A percentile compares a stretch with the other conserved stretches of the same genome.
These are phyloP conservation scores for Clarias laeviceps DNA, from an alignment of 2,797 vertebrate genomes.

Conservation along the genomic window DNA sequence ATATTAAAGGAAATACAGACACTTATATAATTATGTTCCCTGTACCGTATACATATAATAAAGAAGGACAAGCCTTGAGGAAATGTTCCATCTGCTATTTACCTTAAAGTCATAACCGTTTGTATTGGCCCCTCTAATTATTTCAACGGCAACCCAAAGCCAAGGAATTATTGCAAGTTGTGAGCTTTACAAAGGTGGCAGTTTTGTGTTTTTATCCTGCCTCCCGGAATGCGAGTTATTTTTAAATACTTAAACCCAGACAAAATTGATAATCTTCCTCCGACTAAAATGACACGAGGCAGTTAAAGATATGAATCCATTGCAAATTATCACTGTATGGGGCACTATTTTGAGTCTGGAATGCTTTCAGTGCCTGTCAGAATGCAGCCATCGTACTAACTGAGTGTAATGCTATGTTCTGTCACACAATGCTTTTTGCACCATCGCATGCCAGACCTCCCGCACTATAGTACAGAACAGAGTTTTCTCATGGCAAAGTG, in stretches of 20 bases:
- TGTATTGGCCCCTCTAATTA: neutral
- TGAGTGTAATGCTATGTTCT: conserved; percentile 74
- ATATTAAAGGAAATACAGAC: neutral
- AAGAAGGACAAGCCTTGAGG: neutral
- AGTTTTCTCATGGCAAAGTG: conserved; percentile 65
- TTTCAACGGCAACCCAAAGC: too few relatives aligned
- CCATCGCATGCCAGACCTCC: conserved; percentile 76
- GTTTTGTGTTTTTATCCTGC: conserved; percentile 9
- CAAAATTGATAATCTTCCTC: conserved; percentile 13
- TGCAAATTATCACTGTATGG: neutral
- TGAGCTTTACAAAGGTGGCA: neutral
- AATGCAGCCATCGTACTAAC: conserved; percentile 39
- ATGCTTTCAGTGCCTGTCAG: conserved; percentile 36
- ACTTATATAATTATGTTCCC: neutral
- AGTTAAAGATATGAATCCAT: conserved; percentile 26
- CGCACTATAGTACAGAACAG: conserved; percentile 72
- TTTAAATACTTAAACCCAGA: neutral
- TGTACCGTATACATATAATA: neutral
- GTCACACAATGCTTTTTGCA: conserved; percentile 76
- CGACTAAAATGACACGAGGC: conserved; percentile 8
- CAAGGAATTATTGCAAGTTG: neutral
- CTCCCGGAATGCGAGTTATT: neutral
- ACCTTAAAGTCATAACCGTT: neutral
- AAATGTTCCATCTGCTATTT: neutral
- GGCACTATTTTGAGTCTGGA: conserved; percentile 18